phyloP scores from a whole-genome alignment of 2,888 invertebrate species.

The Temnothorax ravouxi region DNA sequence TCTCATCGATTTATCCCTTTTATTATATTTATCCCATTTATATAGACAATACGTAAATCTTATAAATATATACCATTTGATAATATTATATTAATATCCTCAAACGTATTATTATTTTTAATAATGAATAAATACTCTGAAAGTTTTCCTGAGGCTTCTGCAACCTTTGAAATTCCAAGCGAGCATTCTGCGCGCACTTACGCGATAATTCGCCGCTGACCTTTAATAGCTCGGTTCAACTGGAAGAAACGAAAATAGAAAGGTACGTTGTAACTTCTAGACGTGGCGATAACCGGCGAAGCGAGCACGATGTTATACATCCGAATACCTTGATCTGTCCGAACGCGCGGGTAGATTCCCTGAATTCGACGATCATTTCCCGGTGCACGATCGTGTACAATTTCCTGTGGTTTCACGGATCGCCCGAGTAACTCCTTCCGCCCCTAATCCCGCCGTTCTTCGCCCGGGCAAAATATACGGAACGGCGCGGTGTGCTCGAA shows the following conservation, averaged over 20 bases:
- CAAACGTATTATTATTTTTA: background rate
- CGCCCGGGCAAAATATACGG: constrained; percentile 56
- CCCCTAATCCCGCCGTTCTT: constrained; percentile 30
- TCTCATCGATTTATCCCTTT: background rate
- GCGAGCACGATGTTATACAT: constrained; percentile 29
- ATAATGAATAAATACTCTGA: background rate
- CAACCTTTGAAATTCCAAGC: background rate
- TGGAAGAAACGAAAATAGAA: constrained; percentile 41
- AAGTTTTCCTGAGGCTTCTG: background rate
- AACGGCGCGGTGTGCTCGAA: constrained; percentile 47
- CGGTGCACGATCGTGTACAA: constrained; percentile 66
- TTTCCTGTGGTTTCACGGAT: constrained; percentile 73
- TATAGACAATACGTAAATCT: background rate
- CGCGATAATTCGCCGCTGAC: constrained; percentile 42
- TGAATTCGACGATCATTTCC: constrained; percentile 67
- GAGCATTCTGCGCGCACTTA: constrained; percentile 9
- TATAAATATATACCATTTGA: background rate
- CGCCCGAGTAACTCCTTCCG: constrained; percentile 58
- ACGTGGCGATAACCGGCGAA: background rate
- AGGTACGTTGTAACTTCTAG: constrained; percentile 35
- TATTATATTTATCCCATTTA: too few relatives aligned
- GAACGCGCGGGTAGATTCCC: constrained; percentile 41
- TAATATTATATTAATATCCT: background rate
- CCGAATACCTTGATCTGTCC: constrained; percentile 41
- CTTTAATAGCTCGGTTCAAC: constrained; percentile 46